Conservation (phyloP, 1,140 invertebrate species). For the Frieseomelitta varia region DNA sequence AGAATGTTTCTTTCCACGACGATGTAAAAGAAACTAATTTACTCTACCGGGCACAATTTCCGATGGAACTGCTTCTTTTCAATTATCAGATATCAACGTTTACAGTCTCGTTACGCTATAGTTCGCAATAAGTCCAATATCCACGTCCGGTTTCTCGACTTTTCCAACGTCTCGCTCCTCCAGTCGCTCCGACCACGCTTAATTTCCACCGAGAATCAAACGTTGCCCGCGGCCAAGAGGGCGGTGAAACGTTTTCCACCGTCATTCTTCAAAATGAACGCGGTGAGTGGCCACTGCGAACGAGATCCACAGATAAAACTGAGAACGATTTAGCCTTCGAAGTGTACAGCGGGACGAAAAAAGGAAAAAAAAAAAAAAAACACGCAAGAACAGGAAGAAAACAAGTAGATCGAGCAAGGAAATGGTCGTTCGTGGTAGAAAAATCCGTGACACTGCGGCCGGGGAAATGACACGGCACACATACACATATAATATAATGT, state of each 20-base stretch:
- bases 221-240: not conserved
- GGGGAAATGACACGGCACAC: constrained; percentile 34
- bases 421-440: not conserved
- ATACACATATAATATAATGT: constrained; percentile 41
- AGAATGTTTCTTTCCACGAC: not conserved
- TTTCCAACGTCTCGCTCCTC: not conserved
- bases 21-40: not conserved
- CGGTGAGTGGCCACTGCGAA: constrained; percentile 17
- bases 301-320: constrained; percentile 53
- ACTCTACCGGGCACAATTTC: not conserved
- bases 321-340: constrained; percentile 46
- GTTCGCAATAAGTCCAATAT: not conserved
- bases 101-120: not conserved
- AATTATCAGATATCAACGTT: not conserved
- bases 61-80: not conserved
- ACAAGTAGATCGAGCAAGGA: not conserved
- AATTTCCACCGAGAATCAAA: constrained; percentile 30
- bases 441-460: not conserved
- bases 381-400: not conserved
- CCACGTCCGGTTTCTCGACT: constrained; percentile 16
- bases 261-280: constrained; percentile 32
- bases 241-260: constrained; percentile 1
- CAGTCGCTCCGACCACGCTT: not conserved
- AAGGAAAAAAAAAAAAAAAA: not conserved
- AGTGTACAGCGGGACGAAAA: not conserved